A percentile compares a stretch with the other conserved stretches of the same genome.
Evolutionary conservation across 2,113 vertebrate genomes (phyloP).

Genomic region (Ptilonorhynchus violaceus): DNA sequence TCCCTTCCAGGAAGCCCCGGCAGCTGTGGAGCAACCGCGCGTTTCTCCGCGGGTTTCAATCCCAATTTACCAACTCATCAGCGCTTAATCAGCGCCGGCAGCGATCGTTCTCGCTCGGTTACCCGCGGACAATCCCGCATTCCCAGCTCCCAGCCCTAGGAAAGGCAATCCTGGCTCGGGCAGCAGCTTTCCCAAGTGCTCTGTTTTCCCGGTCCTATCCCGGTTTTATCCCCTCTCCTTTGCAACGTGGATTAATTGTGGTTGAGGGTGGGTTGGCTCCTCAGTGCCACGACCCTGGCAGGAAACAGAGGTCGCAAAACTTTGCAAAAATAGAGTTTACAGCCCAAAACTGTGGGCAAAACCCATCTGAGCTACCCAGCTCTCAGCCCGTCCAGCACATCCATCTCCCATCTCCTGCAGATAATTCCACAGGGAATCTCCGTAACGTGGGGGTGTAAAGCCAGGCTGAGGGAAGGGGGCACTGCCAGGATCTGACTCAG

Average conservation of each 20-base stretch:
- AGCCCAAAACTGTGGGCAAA: neutral
- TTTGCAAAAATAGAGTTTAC: neutral
- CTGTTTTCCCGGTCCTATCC: neutral
- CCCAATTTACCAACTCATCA: constrained; percentile 21
- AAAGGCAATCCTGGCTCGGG: neutral
- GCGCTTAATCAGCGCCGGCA: neutral
- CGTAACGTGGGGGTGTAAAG: fast-evolving
- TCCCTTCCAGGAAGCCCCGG: neutral
- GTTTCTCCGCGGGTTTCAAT: neutral
- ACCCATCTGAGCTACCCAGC: fast-evolving
- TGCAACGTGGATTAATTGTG: fast-evolving
- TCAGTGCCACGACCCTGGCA: fast-evolving
- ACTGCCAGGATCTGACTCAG: neutral
- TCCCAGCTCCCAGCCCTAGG: neutral
- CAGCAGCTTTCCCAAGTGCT: neutral
- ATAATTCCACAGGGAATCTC: fast-evolving
- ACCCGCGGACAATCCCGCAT: neutral
- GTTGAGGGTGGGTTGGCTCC: neutral
- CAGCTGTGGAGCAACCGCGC: neutral
- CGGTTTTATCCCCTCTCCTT: neutral
- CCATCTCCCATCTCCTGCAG: neutral
- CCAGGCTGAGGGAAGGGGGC: neutral
- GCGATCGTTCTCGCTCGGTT: neutral
- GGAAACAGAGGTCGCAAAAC: neutral
- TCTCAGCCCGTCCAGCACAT: neutral